These are phyloP conservation scores for Cathartes aura DNA, from an alignment of 2,113 vertebrate genomes.

Conservation along the genomic window DNA sequence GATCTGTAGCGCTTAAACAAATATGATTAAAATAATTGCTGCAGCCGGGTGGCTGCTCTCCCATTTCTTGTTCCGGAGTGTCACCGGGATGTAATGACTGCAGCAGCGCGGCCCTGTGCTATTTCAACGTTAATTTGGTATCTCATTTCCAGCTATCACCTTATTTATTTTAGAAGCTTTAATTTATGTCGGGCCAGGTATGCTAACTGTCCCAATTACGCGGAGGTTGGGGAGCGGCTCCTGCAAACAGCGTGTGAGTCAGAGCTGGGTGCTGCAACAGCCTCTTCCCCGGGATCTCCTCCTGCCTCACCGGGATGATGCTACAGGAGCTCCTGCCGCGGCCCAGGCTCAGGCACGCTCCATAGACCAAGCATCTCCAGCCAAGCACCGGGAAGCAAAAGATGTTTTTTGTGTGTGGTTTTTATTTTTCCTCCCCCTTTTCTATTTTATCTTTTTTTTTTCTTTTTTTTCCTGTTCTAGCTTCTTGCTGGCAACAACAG, in stretches of 20 bases:
- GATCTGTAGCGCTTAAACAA: background rate
- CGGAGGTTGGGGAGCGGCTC: background rate
- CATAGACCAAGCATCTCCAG: background rate
- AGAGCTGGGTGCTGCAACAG: accelerated
- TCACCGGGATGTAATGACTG: background rate
- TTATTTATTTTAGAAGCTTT: background rate
- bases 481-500: slow-evolving; percentile 21
- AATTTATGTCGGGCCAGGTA: background rate
- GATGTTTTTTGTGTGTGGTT: accelerated
- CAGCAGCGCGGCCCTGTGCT: accelerated
- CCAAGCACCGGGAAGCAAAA: background rate
- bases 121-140: background rate
- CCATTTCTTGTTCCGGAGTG: accelerated
- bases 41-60: background rate
- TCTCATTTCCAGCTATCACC: background rate
- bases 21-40: background rate
- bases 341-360: accelerated
- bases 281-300: background rate
- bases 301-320: background rate
- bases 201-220: background rate
- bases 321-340: accelerated
- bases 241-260: accelerated
- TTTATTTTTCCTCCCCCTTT: background rate
- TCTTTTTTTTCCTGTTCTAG: background rate
- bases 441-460: background rate